Evolutionary conservation across 2,797 vertebrate species (phyloP).

Genomic region (Acropternis orthonyx): DNA sequence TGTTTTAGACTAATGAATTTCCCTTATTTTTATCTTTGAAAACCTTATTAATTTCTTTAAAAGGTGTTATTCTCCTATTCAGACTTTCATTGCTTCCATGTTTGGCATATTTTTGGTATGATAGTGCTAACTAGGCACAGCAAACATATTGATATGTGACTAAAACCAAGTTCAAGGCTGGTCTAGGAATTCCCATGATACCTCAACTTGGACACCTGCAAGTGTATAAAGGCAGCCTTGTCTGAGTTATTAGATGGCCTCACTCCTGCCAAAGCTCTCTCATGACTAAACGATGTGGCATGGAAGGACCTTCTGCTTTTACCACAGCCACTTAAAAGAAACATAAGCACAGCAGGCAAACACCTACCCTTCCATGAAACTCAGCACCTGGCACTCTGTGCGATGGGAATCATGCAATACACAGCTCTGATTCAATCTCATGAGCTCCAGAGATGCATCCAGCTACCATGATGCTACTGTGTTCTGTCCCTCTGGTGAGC

Average conservation of each 20-base stretch:
- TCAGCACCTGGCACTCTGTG: neutral
- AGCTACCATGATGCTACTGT: neutral
- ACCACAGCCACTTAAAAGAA: neutral
- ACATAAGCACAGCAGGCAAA: neutral
- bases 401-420: neutral
- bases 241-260: neutral
- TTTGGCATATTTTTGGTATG: neutral
- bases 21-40: conserved; percentile 4
- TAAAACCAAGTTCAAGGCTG: neutral
- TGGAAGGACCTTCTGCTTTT: neutral
- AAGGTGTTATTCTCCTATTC: neutral
- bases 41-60: neutral
- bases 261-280: neutral
- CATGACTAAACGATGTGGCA: neutral
- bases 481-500: neutral
- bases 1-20: conserved; percentile 4
- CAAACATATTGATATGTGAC: neutral
- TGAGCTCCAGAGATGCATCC: neutral
- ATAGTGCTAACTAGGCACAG: neutral
- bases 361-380: neutral
- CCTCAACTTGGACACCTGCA: neutral
- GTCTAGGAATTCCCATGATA: neutral
- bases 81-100: neutral
- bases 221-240: neutral
- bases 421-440: neutral